phyloP scores from a whole-genome alignment of 2,797 vertebrate species.

The Hozukius guyotensis region DNA sequence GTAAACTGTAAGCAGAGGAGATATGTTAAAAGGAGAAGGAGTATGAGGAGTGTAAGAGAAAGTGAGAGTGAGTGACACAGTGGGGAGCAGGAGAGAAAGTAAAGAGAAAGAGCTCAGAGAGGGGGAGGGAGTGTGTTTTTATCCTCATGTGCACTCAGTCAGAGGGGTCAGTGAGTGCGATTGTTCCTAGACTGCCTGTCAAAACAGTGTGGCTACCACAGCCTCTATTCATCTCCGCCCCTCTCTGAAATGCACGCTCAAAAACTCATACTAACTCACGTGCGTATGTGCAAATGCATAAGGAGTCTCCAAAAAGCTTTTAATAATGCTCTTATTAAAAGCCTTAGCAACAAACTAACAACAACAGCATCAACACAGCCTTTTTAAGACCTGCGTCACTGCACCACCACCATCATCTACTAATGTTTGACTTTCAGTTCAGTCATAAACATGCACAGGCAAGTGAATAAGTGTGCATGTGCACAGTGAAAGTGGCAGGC shows the following conservation, averaged over 20 bases:
- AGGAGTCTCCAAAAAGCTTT: constrained; percentile 42
- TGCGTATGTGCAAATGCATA: constrained; percentile 41
- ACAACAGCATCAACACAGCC: constrained; percentile 48
- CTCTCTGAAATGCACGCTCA: constrained; percentile 38
- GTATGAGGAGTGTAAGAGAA: constrained; percentile 43
- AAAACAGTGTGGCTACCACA: constrained; percentile 77
- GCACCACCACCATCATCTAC: constrained; percentile 44
- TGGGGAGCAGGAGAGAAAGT: constrained; percentile 55
- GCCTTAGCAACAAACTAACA: constrained; percentile 48
- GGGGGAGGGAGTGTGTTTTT: constrained; percentile 66
- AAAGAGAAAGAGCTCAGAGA: constrained; percentile 51
- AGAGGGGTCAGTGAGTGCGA: constrained; percentile 82
- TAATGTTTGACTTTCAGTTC: constrained; percentile 32
- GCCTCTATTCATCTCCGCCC: constrained; percentile 60
- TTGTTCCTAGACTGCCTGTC: constrained; percentile 80
- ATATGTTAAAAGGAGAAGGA: constrained; percentile 33
- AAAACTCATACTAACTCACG: constrained; percentile 31
- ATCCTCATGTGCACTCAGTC: constrained; percentile 77
- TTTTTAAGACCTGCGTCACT: constrained; percentile 72
- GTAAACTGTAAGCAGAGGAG: not conserved
- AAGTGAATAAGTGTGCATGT: constrained; percentile 35
- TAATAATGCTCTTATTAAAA: constrained; percentile 28
- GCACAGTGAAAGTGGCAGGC: not conserved
- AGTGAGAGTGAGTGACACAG: constrained; percentile 56
- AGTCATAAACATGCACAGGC: constrained; percentile 48